Conservation (phyloP, 2,113 vertebrate genomes). For the Lynx canadensis region DNA sequence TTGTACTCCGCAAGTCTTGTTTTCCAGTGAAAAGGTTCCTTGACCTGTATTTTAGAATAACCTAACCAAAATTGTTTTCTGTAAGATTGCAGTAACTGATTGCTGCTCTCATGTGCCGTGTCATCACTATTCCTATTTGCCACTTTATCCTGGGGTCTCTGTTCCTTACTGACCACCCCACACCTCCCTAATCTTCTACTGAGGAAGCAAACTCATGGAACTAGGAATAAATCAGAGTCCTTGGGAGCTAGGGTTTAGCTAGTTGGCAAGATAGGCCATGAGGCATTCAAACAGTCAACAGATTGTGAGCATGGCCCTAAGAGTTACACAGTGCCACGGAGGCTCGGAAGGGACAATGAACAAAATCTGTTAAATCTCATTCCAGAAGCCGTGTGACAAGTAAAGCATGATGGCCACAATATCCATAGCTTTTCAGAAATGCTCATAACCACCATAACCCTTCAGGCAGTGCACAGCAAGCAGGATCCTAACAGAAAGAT, state of each 20-base stretch:
- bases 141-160: neutral
- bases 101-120: neutral
- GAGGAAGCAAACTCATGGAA: neutral
- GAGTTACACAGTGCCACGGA: neutral
- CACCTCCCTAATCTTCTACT: neutral
- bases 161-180: neutral
- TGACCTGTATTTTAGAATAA: constrained; percentile 24
- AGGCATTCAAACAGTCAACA: neutral
- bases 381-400: neutral
- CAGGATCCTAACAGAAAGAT: neutral
- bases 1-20: neutral
- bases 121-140: neutral
- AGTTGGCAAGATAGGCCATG: neutral
- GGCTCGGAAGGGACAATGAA: neutral
- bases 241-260: neutral
- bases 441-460: neutral
- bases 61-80: neutral
- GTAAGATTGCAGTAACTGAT: neutral
- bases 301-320: neutral
- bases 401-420: too few relatives aligned
- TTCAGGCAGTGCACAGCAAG: neutral
- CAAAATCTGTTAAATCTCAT: neutral
- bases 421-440: neutral
- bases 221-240: neutral
- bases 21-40: neutral